Base-by-base conservation (phyloP, 2,113 vertebrate genomes). In the Calypte anna region DNA sequence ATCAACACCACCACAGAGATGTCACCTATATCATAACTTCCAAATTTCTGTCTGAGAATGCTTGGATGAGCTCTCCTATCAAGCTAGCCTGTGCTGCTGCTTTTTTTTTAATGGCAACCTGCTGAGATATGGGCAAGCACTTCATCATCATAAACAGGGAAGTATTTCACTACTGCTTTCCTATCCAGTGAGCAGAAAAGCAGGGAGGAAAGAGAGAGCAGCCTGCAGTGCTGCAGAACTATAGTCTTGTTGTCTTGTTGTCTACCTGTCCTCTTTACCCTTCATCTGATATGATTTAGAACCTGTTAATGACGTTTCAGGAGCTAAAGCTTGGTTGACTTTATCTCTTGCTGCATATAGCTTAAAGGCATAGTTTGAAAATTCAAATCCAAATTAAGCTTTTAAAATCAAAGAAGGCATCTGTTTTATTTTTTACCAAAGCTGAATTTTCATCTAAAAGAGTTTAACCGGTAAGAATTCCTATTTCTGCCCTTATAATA, bases 81-180 rank as follows among this genome's bases (percentile, higher is more conserved):
- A 69, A 70, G 55, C 22, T 0, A 6, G 63, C 31, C 59, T 44
- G 10, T 77, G 75, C 58, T 87, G n/a, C 30, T 66, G 61, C 24
- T 63, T 89, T 69, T 68, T 76, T 75, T 30, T 50, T 50, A 7
- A 70, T 57, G 66, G 74, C 59, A 73, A 58, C 70, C 62, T 87
- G 84, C 87, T 91, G 86, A 94, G 70, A 86, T 28, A 38, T 3
- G 62, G 89, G 74, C 93, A 77, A 94, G 46, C 77, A 84, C 58
- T 80, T 67, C 78, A 87, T 89, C 84, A 91, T 94, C 85, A 76
- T 38, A 59, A 90, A 80, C 31, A 10, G 2, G 43, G 55, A 77
- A 92, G 58, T 28, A 80, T 72, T 94, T 94, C 70, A 58, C 67
- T 82, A 6, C 12, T 62, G 38, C 58, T 77, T 46, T 82, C 62